These are phyloP conservation scores for Macrosoma leucophasiata DNA, from an alignment of 2,888 invertebrate species.

Conservation along the genomic window DNA sequence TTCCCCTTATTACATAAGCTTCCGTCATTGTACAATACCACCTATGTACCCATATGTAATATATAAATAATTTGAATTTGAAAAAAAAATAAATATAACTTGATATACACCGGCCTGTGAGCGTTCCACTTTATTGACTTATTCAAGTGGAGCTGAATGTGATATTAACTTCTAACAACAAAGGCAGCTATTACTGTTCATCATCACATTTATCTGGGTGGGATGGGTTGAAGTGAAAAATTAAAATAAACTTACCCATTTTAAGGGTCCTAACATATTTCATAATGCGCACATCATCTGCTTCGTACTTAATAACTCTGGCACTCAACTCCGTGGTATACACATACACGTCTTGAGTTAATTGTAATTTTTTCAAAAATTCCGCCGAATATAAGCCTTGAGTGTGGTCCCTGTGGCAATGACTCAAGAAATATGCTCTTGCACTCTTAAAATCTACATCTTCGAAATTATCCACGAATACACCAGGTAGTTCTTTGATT, in stretches of 20 bases:
- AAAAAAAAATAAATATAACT: too few relatives aligned
- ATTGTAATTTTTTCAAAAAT: constrained; percentile 23
- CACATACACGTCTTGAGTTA: constrained; percentile 31
- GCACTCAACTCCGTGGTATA: constrained; percentile 40
- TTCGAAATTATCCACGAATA: constrained; percentile 78
- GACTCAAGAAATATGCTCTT: constrained; percentile 78
- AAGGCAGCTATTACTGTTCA: too few relatives aligned
- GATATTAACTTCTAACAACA: too few relatives aligned
- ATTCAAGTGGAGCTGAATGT: too few relatives aligned
- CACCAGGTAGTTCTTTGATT: constrained; percentile 76
- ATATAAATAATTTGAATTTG: too few relatives aligned
- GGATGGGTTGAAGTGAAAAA: too few relatives aligned
- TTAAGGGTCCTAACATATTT: constrained; percentile 32
- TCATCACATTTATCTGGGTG: too few relatives aligned
- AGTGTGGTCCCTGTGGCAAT: constrained; percentile 80
- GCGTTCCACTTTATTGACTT: too few relatives aligned
- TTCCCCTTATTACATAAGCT: too few relatives aligned
- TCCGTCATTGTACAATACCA: too few relatives aligned
- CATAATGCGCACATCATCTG: constrained; percentile 20
- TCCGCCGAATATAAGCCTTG: constrained; percentile 49
- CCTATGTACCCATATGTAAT: too few relatives aligned
- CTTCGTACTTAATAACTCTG: constrained; percentile 34
- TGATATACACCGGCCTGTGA: too few relatives aligned
- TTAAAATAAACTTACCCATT: constrained; percentile 33
- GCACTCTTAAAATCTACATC: constrained; percentile 52